Percentiles rank a stretch among this genome's conserved stretches.
Evolutionary conservation across 2,888 invertebrate species (phyloP).

Genomic region (Smittia aterrima): DNA sequence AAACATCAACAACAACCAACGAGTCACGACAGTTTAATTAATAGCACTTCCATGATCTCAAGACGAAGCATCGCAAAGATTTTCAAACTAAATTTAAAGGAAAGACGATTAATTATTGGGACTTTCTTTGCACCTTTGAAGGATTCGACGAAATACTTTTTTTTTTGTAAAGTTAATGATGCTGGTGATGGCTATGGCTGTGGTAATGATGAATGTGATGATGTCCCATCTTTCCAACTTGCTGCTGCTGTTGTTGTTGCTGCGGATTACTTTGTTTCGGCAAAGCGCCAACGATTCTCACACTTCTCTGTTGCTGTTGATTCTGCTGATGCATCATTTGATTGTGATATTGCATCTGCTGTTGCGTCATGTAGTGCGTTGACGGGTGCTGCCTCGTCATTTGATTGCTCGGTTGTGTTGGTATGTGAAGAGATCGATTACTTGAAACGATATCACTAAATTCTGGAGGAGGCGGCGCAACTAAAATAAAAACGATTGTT

Average conservation of each 20-base stretch:
- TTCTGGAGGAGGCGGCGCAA: conserved; percentile 62
- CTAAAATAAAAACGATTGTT: conserved; percentile 48
- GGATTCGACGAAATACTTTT: no score
- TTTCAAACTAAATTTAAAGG: no score
- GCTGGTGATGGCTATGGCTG: conserved; percentile 19
- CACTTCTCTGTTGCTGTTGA: conserved; percentile 51
- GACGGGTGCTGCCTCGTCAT: neutral
- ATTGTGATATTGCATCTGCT: conserved; percentile 46
- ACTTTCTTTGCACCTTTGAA: no score
- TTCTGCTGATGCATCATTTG: conserved; percentile 45
- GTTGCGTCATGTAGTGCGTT: conserved; percentile 44
- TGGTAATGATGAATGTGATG: conserved; percentile 33
- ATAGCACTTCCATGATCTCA: no score
- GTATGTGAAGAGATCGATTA: conserved; percentile 12
- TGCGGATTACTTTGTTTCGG: conserved; percentile 58
- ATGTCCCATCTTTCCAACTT: neutral
- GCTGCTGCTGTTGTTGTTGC: neutral
- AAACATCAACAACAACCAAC: no score
- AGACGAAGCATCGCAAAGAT: no score
- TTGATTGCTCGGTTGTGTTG: neutral
- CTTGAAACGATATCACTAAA: conserved; percentile 54
- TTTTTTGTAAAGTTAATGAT: conserved; percentile 30
- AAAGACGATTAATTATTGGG: no score
- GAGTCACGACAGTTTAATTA: no score
- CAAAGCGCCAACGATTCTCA: conserved; percentile 79